Evolutionary conservation across 2,113 vertebrate genomes (phyloP).

Genomic region (Lathamus discolor): DNA sequence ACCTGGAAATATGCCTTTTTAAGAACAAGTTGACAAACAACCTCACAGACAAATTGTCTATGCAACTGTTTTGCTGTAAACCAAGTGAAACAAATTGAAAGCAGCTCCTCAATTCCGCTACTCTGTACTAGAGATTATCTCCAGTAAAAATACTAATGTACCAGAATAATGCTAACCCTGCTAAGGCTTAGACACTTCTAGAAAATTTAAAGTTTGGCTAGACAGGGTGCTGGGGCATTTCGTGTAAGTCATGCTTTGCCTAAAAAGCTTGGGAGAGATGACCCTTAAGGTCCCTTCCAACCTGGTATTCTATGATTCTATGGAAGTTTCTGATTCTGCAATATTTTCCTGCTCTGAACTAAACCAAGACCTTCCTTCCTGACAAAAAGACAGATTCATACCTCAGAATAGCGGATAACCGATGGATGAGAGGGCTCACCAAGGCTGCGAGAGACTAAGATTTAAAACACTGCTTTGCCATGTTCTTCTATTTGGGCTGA

Average conservation of each 20-base stretch:
- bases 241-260: neutral
- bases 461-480: neutral
- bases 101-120: neutral
- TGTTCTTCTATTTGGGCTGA: neutral
- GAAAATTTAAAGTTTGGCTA: neutral
- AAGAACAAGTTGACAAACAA: neutral
- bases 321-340: neutral
- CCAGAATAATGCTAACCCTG: neutral
- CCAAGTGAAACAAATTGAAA: neutral
- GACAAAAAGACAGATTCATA: neutral
- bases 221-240: neutral
- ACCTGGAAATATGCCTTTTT: neutral
- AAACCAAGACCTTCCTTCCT: neutral
- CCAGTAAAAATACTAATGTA: neutral
- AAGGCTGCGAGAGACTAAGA: neutral
- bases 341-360: neutral
- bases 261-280: neutral
- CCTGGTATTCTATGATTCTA: neutral
- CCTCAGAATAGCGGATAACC: neutral
- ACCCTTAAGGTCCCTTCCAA: neutral
- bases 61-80: neutral
- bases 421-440: neutral
- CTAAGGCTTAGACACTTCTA: neutral
- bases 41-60: neutral
- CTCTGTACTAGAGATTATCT: neutral